phyloP scores from a whole-genome alignment of 2,888 invertebrate species.

The Phrixothrix hirtus region DNA sequence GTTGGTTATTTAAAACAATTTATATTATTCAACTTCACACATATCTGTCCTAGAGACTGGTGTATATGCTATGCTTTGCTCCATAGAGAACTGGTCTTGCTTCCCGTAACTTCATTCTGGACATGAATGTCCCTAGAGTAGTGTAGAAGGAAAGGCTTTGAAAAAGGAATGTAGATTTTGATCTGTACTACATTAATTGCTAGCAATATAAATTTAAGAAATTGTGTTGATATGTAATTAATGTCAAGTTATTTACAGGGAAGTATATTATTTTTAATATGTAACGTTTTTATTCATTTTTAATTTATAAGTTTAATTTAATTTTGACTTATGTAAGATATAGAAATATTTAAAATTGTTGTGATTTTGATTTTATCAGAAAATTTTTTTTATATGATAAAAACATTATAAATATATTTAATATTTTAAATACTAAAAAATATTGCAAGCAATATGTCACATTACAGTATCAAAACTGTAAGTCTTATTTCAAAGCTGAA shows the following conservation, averaged over 20 bases:
- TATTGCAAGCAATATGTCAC: slow-evolving; percentile 20
- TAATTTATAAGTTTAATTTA: no score
- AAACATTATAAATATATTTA: no score
- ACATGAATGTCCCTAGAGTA: slow-evolving; percentile 43
- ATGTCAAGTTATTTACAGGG: no score
- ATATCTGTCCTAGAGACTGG: slow-evolving; percentile 35
- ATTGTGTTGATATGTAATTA: no score
- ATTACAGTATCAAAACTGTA: slow-evolving; percentile 32
- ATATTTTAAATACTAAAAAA: no score
- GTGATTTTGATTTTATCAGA: no score
- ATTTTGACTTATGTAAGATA: no score
- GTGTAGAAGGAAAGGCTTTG: slow-evolving; percentile 40
- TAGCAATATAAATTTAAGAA: slow-evolving; percentile 21
- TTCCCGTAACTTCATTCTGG: slow-evolving; percentile 40
- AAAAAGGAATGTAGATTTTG: slow-evolving; percentile 35
- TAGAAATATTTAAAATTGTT: no score
- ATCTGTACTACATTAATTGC: slow-evolving; percentile 23
- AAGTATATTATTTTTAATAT: no score
- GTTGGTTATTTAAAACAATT: slow-evolving; percentile 12
- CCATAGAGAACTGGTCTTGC: slow-evolving; percentile 50
- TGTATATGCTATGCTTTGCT: slow-evolving; percentile 50
- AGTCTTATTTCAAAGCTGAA: slow-evolving; percentile 37
- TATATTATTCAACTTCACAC: slow-evolving; percentile 26
- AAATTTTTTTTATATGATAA: no score
- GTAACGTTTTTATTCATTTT: no score